Conservation (phyloP, 2,113 vertebrate genomes). For the Grammomys surdaster region DNA sequence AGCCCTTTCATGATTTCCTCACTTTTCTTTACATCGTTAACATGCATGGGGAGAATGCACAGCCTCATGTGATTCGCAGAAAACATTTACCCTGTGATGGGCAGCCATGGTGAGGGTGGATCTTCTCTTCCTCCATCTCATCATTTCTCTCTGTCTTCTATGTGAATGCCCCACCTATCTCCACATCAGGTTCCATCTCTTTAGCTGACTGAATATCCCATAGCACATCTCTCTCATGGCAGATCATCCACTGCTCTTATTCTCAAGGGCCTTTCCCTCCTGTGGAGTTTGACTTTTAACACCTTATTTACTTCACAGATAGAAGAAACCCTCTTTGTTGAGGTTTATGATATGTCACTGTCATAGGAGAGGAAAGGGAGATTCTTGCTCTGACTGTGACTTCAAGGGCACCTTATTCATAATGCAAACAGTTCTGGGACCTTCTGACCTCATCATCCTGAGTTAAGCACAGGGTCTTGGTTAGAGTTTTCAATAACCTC, state of each 20-base stretch:
- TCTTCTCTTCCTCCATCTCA: not conserved
- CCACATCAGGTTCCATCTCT: not conserved
- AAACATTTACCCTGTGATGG: not conserved
- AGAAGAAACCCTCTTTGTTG: not conserved
- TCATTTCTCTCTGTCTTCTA: not conserved
- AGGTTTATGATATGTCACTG: not conserved
- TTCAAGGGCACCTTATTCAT: not conserved
- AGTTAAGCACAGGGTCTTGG: not conserved
- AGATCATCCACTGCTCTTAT: not conserved
- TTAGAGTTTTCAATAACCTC: not conserved
- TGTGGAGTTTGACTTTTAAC: not conserved
- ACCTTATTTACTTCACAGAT: not conserved
- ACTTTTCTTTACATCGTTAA: not conserved
- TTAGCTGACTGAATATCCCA: not conserved
- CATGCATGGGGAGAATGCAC: too few relatives aligned
- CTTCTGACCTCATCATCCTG: not conserved
- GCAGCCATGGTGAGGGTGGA: not conserved
- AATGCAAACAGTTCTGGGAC: not conserved
- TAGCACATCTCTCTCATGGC: not conserved
- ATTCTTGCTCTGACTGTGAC: not conserved
- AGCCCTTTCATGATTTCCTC: not conserved
- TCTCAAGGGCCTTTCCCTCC: not conserved
- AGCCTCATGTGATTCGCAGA: not conserved
- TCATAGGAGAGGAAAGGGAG: not conserved
- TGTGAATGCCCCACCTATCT: not conserved